phyloP scores from a whole-genome alignment of 2,888 invertebrate species.

The Leucozona laternaria region DNA sequence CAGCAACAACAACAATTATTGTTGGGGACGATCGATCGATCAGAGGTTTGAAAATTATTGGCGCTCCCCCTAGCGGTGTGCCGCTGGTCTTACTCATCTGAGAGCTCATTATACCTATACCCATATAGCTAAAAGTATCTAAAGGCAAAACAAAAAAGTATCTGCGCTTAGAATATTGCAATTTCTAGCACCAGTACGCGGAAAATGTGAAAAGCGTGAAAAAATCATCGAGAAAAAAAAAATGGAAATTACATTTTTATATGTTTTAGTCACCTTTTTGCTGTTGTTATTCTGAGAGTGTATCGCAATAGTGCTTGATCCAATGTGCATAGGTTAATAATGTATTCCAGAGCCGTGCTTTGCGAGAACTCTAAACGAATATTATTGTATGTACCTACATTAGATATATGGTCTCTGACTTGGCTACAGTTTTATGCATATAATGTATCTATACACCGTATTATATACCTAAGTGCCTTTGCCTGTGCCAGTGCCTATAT shows the following conservation, averaged over 20 bases:
- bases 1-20: constrained; percentile 45
- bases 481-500: neutral
- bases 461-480: constrained; percentile 7
- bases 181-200: constrained; percentile 35
- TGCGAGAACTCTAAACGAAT: constrained; percentile 32
- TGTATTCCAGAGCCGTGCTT: constrained; percentile 71
- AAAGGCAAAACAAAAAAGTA: constrained; percentile 23
- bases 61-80: constrained; percentile 64
- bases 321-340: constrained; percentile 73
- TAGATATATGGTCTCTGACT: neutral
- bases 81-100: constrained; percentile 42
- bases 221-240: constrained; percentile 6
- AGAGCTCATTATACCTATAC: neutral
- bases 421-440: constrained; percentile 12
- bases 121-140: neutral
- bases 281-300: constrained; percentile 54
- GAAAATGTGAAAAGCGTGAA: constrained; percentile 62
- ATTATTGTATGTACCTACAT: neutral
- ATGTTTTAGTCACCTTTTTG: constrained; percentile 48
- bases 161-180: constrained; percentile 64
- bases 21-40: constrained; percentile 63
- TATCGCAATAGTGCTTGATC: constrained; percentile 22
- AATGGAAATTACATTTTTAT: constrained; percentile 11
- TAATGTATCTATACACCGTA: constrained; percentile 29
- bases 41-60: constrained; percentile 48